Evolutionary conservation across 1,140 invertebrate species (phyloP), one percentile per base, ranked within the genome.

Genomic region (Pseudachorutes palmiensis): DNA sequence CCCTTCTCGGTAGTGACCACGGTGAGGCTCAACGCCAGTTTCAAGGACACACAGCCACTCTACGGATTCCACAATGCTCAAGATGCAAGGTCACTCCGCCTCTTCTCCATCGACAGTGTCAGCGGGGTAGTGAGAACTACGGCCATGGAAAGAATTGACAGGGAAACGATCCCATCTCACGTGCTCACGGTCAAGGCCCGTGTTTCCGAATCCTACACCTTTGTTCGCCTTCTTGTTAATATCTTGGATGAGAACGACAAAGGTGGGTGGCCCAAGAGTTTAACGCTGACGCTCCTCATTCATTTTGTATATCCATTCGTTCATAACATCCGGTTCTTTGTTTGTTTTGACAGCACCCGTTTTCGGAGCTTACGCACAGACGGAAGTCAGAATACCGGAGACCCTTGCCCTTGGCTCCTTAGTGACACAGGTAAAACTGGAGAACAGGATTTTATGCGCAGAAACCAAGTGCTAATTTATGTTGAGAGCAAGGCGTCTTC

Each of bases 61-160:
- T 74, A 74, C 31, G 72, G 72, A 1, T 74, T 74, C 59, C 72
- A 74, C 62, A 74, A 74, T 60, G 67, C 70, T 29, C 70, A 74
- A 36, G 72, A 74, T 48, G 2, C 45, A 2, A 14, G 70, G 22
- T 63, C 68, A 0, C 49, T 74, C 1, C 62, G 68, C 66, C 30
- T 74, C 29, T 74, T 74, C 61, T 57, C 22, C 26, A 74, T 74
- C 57, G 72, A 74, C 65, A 70, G 68, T 22, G 57, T 74, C 60
- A 69, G 62, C 3, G 72, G 72, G 3, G 68, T 62, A 28, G 72
- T 74, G 24, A 65, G 32, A 36, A 64, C 70, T 19, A 66, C 66
- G 29, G 22, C 68, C 1, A 45, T 45, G 55, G 72, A 74, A 59
- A 60, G 72, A 19, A 71, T 74, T 61, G 72, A 74, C 62, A 60